Percentiles rank a stretch among this genome's conserved stretches.
Evolutionary conservation across 2,888 invertebrate species (phyloP).

Genomic region (Anoplius nigerrimus): DNA sequence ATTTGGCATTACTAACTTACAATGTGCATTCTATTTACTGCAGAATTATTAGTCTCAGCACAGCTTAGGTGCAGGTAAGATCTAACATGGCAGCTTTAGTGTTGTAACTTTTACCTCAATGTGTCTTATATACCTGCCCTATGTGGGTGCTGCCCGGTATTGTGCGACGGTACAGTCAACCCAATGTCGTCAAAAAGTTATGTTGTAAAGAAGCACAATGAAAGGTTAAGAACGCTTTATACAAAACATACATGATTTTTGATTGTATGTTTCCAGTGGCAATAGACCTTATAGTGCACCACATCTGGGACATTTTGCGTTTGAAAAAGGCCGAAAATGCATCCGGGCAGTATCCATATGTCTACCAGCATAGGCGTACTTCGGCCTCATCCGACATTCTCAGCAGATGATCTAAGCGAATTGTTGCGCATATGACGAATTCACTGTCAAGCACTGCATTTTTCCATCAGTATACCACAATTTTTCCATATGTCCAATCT

Average conservation of each 20-base stretch:
- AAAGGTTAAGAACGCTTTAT: constrained; percentile 32
- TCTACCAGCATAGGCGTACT: constrained; percentile 71
- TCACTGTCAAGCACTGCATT: constrained; percentile 52
- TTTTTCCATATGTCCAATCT: constrained; percentile 42
- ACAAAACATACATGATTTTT: constrained; percentile 76
- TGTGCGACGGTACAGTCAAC: constrained; percentile 48
- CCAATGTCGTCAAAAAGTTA: constrained; percentile 36
- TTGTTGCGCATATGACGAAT: constrained; percentile 38
- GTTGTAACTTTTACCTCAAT: constrained; percentile 25
- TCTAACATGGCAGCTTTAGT: constrained; percentile 40
- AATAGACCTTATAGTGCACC: constrained; percentile 99
- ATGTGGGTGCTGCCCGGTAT: constrained; percentile 73
- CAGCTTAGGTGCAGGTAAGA: constrained; percentile 36
- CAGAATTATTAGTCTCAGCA: too few relatives aligned
- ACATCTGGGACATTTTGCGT: constrained; percentile 97
- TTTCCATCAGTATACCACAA: constrained; percentile 45
- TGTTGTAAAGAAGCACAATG: constrained; percentile 39
- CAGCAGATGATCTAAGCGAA: constrained; percentile 69
- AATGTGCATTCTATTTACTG: too few relatives aligned
- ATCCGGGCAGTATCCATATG: constrained; percentile 76
- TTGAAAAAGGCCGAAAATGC: constrained; percentile 76
- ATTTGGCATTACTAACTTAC: neutral
- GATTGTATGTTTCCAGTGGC: constrained; percentile 91
- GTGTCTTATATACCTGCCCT: constrained; percentile 23
- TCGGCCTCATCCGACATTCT: constrained; percentile 73